Conservation (phyloP, 2,113 vertebrate genomes). For the Eulemur macaco region DNA sequence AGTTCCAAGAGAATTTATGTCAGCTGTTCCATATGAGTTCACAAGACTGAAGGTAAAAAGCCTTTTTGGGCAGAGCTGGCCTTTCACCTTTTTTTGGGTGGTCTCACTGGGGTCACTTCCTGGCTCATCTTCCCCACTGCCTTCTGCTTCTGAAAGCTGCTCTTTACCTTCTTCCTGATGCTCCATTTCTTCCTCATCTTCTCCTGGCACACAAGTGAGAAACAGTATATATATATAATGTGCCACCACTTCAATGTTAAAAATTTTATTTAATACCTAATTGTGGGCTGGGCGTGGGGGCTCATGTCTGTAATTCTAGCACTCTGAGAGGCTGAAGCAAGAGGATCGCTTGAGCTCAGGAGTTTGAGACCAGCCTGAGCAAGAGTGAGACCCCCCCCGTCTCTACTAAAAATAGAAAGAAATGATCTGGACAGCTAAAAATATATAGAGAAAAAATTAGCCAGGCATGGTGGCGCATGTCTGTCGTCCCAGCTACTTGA, state of each 20-base stretch:
- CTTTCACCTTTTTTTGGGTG: conserved; percentile 60
- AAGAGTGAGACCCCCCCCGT: no score
- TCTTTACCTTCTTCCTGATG: conserved; percentile 89
- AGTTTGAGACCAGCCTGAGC: no score
- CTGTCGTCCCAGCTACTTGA: no score
- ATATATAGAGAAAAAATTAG: no score
- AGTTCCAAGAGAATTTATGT: conserved; percentile 92
- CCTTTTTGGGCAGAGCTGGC: conserved; percentile 79
- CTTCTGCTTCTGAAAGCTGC: conserved; percentile 87
- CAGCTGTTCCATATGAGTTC: conserved; percentile 95
- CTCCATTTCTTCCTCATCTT: conserved; percentile 94
- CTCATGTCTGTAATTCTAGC: not conserved
- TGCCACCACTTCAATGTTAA: not conserved
- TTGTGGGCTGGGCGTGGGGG: no score
- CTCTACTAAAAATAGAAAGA: no score
- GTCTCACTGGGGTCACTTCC: conserved; percentile 81
- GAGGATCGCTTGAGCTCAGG: no score
- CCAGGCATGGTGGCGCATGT: no score
- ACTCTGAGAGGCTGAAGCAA: no score
- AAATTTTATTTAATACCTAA: not conserved
- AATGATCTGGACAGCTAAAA: no score
- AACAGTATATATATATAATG: not conserved
- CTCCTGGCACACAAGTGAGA: conserved; percentile 82
- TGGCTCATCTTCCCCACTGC: conserved; percentile 86
- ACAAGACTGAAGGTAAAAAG: conserved; percentile 95